A percentile compares a stretch with the other conserved stretches of the same genome.
Evolutionary conservation across 2,888 invertebrate species (phyloP).

Genomic region (Dexiosoma caninum): DNA sequence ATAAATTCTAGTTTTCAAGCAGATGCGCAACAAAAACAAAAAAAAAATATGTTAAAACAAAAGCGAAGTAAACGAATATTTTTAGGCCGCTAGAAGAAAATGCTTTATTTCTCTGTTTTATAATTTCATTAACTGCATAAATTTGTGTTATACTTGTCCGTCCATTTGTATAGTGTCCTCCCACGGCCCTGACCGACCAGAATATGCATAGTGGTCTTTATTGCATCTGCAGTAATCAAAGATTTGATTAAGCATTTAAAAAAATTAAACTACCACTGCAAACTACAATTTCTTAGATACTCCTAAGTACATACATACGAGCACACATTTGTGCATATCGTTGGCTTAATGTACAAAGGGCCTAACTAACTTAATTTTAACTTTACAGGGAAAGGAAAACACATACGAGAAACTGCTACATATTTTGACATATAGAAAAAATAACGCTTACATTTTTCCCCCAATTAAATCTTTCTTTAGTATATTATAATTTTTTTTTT

Average conservation of each 20-base stretch:
- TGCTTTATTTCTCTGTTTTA: no score
- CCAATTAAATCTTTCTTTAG: no score
- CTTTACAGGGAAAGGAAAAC: no score
- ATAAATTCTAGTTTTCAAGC: slow-evolving; percentile 5
- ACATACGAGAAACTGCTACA: no score
- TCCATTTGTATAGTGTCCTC: not conserved
- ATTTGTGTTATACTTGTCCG: no score
- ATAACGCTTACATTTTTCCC: no score
- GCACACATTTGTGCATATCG: no score
- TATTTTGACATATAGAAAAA: no score
- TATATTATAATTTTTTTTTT: no score
- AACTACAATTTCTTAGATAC: slow-evolving; percentile 10
- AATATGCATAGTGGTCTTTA: slow-evolving; percentile 13
- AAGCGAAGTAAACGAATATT: not conserved
- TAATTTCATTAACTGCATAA: no score
- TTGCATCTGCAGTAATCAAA: slow-evolving; percentile 58
- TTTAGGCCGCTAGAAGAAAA: not conserved
- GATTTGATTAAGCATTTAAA: slow-evolving; percentile 59
- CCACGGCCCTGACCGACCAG: not conserved
- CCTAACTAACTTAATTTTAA: no score
- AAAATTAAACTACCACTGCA: slow-evolving; percentile 24
- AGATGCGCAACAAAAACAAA: slow-evolving; percentile 4
- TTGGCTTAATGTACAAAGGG: no score
- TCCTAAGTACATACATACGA: not conserved
- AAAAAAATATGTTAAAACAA: not conserved